These are phyloP conservation scores for Epirrhoe alternata DNA, from an alignment of 2,888 invertebrate species.

Conservation along the genomic window DNA sequence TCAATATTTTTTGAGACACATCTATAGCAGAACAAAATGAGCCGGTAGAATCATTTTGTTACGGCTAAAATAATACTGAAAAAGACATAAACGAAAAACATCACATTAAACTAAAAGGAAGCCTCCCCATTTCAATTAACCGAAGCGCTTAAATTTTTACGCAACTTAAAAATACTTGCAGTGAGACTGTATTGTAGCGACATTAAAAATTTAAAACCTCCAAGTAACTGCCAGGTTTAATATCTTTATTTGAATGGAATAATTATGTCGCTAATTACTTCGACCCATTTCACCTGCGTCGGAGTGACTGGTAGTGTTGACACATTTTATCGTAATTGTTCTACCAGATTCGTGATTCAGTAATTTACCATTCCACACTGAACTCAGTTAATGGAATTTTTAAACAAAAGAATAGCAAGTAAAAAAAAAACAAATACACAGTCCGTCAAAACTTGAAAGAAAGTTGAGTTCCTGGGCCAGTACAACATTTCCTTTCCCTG, in stretches of 20 bases:
- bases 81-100: slow-evolving; percentile 11
- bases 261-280: slow-evolving; percentile 66
- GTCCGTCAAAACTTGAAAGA: not conserved
- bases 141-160: slow-evolving; percentile 66
- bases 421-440: not conserved
- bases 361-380: not conserved
- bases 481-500: too few relatives aligned
- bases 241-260: slow-evolving; percentile 69
- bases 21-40: too few relatives aligned
- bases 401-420: not conserved
- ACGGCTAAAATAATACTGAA: slow-evolving; percentile 13
- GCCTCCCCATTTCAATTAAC: slow-evolving; percentile 60
- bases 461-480: too few relatives aligned
- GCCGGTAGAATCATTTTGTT: not conserved
- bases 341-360: not conserved
- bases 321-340: slow-evolving; percentile 18
- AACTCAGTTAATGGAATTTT: not conserved
- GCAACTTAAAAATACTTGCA: slow-evolving; percentile 65
- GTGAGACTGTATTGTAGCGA: slow-evolving; percentile 42
- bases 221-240: slow-evolving; percentile 53
- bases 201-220: slow-evolving; percentile 60
- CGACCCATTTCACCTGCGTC: slow-evolving; percentile 49
- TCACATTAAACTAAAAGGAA: slow-evolving; percentile 27
- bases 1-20: too few relatives aligned
- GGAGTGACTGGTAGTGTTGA: slow-evolving; percentile 29